Evolutionary conservation across 2,113 vertebrate genomes (phyloP).

Genomic region (Passer domesticus): DNA sequence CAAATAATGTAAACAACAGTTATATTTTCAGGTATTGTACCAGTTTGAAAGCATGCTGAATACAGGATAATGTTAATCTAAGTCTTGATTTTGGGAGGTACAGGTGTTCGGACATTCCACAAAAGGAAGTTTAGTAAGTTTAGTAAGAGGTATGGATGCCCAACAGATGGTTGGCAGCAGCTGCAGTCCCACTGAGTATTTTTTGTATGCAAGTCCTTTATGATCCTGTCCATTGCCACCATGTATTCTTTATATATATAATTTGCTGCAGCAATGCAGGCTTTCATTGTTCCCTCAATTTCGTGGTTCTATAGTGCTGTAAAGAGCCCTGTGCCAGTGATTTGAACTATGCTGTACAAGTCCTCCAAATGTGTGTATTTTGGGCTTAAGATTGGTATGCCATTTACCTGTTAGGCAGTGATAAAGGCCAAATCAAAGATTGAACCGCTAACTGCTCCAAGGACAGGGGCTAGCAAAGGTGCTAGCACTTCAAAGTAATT

Average conservation of each 20-base stretch:
- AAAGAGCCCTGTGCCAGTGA: not conserved
- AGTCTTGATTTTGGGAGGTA: not conserved
- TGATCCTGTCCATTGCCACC: not conserved
- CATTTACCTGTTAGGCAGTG: constrained; percentile 42
- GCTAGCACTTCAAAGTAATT: constrained; percentile 26
- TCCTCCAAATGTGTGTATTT: not conserved
- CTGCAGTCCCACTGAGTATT: not conserved
- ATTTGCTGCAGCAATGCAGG: not conserved
- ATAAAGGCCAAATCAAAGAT: constrained; percentile 41
- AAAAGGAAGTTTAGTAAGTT: not conserved
- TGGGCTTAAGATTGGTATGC: not conserved
- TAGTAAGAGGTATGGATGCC: not conserved
- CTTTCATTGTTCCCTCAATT: not conserved
- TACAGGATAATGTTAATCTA: not conserved
- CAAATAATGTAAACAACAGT: not conserved
- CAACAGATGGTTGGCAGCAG: not conserved
- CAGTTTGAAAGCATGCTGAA: not conserved
- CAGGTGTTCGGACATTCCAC: not conserved
- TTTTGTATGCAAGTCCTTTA: not conserved
- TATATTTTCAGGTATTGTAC: not conserved
- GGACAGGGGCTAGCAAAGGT: constrained; percentile 41
- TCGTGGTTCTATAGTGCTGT: not conserved
- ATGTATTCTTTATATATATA: not conserved
- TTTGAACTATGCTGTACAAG: not conserved
- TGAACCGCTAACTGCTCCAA: constrained; percentile 47